A percentile compares a stretch with the other conserved stretches of the same genome.
Conservation (phyloP, 2,113 vertebrate genomes). For the Malaclemys terrapin region DNA sequence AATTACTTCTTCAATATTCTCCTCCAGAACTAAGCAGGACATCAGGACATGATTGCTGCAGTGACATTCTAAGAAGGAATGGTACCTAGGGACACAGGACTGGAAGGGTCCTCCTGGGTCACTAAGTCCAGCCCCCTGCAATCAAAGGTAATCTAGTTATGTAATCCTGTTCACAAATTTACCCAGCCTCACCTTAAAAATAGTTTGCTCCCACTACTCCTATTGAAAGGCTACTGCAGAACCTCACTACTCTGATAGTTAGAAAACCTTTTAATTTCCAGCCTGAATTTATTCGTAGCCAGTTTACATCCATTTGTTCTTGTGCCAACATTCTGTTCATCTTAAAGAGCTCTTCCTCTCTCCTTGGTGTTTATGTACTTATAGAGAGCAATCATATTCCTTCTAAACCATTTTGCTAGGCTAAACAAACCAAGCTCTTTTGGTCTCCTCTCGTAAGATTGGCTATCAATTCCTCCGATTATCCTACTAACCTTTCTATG, state of each 20-base stretch:
- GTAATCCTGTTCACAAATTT: neutral
- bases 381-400: neutral
- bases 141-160: neutral
- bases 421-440: neutral
- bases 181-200: neutral
- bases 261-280: too few species aligned
- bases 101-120: neutral
- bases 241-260: too few species aligned
- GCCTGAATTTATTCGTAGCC: too few species aligned
- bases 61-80: neutral
- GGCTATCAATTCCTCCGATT: neutral
- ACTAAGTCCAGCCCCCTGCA: neutral
- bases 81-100: neutral
- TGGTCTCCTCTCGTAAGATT: neutral
- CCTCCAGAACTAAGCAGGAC: neutral
- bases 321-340: too few species aligned
- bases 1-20: neutral
- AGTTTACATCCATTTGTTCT: too few species aligned
- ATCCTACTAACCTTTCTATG: neutral
- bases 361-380: too few species aligned
- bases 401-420: neutral
- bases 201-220: neutral
- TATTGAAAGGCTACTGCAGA: too few species aligned
- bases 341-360: too few species aligned
- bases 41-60: neutral